These are phyloP conservation scores for Rhea americana DNA, from an alignment of 2,113 vertebrate species.

Conservation along the genomic window DNA sequence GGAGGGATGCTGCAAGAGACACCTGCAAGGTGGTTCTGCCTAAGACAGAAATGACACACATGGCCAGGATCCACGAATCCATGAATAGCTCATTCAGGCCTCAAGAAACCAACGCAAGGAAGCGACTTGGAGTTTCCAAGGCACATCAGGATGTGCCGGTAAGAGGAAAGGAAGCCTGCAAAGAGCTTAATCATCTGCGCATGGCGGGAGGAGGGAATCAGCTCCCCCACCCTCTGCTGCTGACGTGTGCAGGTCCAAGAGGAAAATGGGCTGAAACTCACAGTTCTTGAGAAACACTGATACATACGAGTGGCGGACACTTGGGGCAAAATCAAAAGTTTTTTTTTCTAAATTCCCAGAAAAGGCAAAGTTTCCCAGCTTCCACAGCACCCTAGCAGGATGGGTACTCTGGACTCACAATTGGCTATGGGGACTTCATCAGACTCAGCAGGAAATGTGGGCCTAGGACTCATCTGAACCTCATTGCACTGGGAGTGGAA, in stretches of 20 bases:
- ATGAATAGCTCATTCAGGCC: not conserved
- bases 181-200: not conserved
- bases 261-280: not conserved
- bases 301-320: fast-evolving
- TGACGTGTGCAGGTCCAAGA: not conserved
- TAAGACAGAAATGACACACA: not conserved
- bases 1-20: not conserved
- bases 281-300: not conserved
- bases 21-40: not conserved
- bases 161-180: not conserved
- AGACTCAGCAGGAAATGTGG: not conserved
- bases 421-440: not conserved
- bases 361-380: not conserved
- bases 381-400: fast-evolving
- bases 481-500: not conserved
- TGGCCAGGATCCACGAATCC: not conserved
- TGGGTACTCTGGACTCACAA: fast-evolving
- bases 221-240: not conserved
- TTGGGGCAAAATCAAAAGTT: not conserved
- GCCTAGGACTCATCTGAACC: not conserved
- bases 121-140: not conserved
- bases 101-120: not conserved
- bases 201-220: not conserved
- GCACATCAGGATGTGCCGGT: not conserved
- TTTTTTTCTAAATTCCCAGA: not conserved